phyloP scores from a whole-genome alignment of 2,113 vertebrate species.

The Lucifuga dentata region DNA sequence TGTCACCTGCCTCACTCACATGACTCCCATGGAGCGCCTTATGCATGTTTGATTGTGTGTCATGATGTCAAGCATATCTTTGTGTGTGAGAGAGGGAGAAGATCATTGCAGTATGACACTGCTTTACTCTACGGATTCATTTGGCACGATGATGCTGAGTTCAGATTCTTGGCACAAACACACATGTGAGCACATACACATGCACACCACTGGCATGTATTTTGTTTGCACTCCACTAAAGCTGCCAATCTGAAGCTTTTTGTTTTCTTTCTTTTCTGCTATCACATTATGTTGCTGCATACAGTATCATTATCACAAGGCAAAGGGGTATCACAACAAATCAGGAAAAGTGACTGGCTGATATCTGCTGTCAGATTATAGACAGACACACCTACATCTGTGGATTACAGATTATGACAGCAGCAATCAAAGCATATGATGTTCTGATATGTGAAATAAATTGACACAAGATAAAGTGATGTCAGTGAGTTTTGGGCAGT shows the following conservation, averaged over 20 bases:
- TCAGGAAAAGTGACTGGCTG: not conserved
- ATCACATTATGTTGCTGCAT: constrained; percentile 5
- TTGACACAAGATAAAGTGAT: not conserved
- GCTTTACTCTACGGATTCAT: constrained; percentile 33
- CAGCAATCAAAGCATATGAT: too few species aligned
- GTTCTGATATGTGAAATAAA: too few species aligned
- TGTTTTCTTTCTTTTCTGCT: constrained; percentile 20
- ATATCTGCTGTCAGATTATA: not conserved
- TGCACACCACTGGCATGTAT: not conserved
- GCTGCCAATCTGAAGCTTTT: constrained; percentile 33
- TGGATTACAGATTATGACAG: too few species aligned
- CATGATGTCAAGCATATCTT: constrained; percentile 22
- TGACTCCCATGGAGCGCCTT: constrained; percentile 45
- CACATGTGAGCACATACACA: not conserved
- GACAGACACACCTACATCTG: too few species aligned
- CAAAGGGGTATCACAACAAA: not conserved
- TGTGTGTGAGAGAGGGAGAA: too few species aligned
- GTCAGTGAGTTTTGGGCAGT: not conserved
- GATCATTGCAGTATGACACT: constrained; percentile 17
- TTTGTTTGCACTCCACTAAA: constrained; percentile 17
- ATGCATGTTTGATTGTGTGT: constrained; percentile 57
- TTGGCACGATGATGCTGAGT: constrained; percentile 9
- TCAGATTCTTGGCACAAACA: constrained; percentile 8
- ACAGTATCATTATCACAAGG: not conserved
- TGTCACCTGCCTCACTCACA: constrained; percentile 53